Conservation (phyloP, 2,888 invertebrate genomes). For the Xylocampa areola region DNA sequence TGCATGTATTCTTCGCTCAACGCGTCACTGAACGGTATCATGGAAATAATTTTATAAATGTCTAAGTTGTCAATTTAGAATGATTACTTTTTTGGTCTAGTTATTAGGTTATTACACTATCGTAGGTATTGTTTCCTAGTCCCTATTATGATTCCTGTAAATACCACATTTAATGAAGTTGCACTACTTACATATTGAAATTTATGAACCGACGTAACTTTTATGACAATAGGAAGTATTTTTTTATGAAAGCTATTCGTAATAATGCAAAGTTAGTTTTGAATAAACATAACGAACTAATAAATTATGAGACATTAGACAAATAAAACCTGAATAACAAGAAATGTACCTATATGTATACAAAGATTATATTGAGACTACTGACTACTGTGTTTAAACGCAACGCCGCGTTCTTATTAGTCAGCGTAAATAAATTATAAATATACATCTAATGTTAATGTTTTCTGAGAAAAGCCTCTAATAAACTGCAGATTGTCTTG, state of each 20-base stretch:
- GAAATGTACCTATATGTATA: constrained; percentile 34
- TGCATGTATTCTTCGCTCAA: not conserved
- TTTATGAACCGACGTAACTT: too few relatives aligned
- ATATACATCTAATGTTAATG: constrained; percentile 36
- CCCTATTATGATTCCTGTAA: too few relatives aligned
- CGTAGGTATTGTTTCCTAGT: too few relatives aligned
- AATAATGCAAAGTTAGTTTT: too few relatives aligned
- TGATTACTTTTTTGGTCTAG: too few relatives aligned
- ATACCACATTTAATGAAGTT: too few relatives aligned
- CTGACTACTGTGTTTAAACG: constrained; percentile 50
- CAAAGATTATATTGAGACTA: constrained; percentile 39
- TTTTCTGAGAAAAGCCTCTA: constrained; percentile 53
- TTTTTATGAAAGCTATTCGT: too few relatives aligned
- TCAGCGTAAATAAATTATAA: constrained; percentile 48
- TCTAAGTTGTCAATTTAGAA: not conserved
- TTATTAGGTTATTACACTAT: too few relatives aligned
- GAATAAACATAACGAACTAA: not conserved
- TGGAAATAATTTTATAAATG: constrained; percentile 1
- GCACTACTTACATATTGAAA: too few relatives aligned
- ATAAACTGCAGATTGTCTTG: constrained; percentile 30
- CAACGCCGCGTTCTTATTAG: constrained; percentile 34
- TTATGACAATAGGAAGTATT: too few relatives aligned
- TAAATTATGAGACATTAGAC: constrained; percentile 32
- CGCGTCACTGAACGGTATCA: constrained; percentile 11
- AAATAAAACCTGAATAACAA: constrained; percentile 40